A percentile compares a stretch with the other conserved stretches of the same genome.
These are phyloP conservation scores for Petrolisthes cinctipes DNA, from an alignment of 2,888 invertebrate genomes.

Conservation along the genomic window DNA sequence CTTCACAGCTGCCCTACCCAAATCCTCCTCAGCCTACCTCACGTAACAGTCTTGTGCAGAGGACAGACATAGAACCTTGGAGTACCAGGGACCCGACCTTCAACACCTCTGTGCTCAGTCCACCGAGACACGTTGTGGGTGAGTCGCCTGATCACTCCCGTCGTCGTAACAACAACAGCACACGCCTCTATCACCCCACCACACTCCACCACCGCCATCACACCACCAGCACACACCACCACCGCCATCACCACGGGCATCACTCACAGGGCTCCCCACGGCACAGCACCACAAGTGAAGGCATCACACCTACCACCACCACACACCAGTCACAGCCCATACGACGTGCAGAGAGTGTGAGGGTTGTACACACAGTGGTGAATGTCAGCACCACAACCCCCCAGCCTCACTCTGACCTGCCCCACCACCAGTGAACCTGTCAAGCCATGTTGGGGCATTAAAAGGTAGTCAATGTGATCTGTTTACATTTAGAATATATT, in stretches of 20 bases:
- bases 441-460: slow-evolving; percentile 32
- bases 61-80: neutral
- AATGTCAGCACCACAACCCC: neutral
- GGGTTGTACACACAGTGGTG: neutral
- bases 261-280: neutral
- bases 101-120: neutral
- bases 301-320: neutral
- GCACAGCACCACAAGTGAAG: slow-evolving; percentile 12
- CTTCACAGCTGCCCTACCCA: slow-evolving; percentile 4
- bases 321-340: neutral
- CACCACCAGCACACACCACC: slow-evolving; percentile 3
- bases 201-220: neutral
- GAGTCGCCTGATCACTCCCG: too few relatives aligned
- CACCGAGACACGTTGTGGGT: too few relatives aligned
- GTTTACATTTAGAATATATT: too few relatives aligned
- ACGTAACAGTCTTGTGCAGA: neutral
- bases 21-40: neutral
- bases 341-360: neutral
- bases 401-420: slow-evolving; percentile 11
- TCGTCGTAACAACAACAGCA: too few relatives aligned
- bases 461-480: slow-evolving; percentile 7
- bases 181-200: too few relatives aligned
- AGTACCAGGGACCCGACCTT: neutral
- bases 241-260: slow-evolving; percentile 30
- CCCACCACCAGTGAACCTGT: slow-evolving; percentile 32